These are phyloP conservation scores for Pseudoatta argentina DNA, from an alignment of 1,140 invertebrate species.

Conservation along the genomic window DNA sequence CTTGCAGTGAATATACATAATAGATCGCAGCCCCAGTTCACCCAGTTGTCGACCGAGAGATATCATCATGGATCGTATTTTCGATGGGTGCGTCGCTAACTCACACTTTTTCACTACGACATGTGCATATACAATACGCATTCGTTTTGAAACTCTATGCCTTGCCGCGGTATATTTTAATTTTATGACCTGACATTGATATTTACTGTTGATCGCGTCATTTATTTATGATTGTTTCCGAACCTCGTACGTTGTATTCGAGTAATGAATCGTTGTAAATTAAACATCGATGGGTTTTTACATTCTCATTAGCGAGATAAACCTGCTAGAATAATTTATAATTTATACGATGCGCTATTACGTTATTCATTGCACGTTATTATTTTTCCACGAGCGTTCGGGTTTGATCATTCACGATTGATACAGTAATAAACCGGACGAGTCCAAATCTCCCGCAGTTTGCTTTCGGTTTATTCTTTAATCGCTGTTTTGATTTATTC, in stretches of 20 bases:
- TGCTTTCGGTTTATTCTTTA: neutral
- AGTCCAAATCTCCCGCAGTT: neutral
- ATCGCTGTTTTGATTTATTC: neutral
- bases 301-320: slow-evolving; percentile 25
- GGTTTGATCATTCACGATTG: neutral
- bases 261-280: slow-evolving; percentile 42
- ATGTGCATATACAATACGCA: slow-evolving; percentile 7
- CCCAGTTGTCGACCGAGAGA: neutral
- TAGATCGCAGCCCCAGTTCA: no score
- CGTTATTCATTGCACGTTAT: slow-evolving; percentile 3
- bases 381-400: slow-evolving; percentile 23
- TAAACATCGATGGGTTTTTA: slow-evolving; percentile 47
- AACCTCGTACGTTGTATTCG: slow-evolving; percentile 21
- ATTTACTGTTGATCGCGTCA: slow-evolving; percentile 51
- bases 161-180: neutral
- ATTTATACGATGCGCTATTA: slow-evolving; percentile 30
- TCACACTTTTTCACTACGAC: slow-evolving; percentile 38
- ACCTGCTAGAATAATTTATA: slow-evolving; percentile 42
- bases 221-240: slow-evolving; percentile 50
- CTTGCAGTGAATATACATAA: no score
- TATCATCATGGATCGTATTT: slow-evolving; percentile 25
- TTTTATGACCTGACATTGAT: slow-evolving; percentile 28
- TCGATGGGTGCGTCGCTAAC: slow-evolving; percentile 9
- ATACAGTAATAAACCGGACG: neutral
- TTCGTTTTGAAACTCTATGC: neutral